Evolutionary conservation across 2,113 vertebrate genomes (phyloP).

Genomic region (Ranitomeya variabilis): DNA sequence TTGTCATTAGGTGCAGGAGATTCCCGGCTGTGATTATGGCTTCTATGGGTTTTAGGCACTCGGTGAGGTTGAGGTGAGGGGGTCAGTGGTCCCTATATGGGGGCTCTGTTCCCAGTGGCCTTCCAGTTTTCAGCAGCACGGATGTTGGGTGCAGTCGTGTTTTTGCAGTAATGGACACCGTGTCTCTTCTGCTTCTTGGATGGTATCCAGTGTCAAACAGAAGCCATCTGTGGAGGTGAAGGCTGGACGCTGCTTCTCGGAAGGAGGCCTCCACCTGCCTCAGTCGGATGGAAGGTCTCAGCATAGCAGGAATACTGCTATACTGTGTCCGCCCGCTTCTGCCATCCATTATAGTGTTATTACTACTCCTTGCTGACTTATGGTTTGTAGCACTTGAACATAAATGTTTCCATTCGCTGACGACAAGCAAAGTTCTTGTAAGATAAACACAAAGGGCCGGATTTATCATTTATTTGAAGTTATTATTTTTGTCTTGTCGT

Average conservation of each 20-base stretch:
- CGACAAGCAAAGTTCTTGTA: no score
- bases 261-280: slow-evolving; percentile 42
- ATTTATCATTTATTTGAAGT: no score
- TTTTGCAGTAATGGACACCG: slow-evolving; percentile 39
- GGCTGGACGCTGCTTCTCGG: slow-evolving; percentile 25
- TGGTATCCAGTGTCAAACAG: slow-evolving; percentile 3
- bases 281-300: neutral
- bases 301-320: neutral
- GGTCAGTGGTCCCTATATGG: neutral
- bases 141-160: neutral
- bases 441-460: no score
- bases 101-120: neutral
- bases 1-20: neutral
- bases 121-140: neutral
- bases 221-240: slow-evolving; percentile 48
- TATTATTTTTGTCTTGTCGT: no score
- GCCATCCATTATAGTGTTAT: neutral
- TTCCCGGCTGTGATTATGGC: neutral
- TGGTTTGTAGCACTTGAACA: no score
- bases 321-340: neutral
- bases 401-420: no score
- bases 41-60: neutral
- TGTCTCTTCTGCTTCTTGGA: slow-evolving; percentile 17
- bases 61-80: slow-evolving; percentile 6
- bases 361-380: neutral